These are phyloP conservation scores for Xiphophorus birchmanni DNA, from an alignment of 2,797 vertebrate genomes.

Conservation along the genomic window DNA sequence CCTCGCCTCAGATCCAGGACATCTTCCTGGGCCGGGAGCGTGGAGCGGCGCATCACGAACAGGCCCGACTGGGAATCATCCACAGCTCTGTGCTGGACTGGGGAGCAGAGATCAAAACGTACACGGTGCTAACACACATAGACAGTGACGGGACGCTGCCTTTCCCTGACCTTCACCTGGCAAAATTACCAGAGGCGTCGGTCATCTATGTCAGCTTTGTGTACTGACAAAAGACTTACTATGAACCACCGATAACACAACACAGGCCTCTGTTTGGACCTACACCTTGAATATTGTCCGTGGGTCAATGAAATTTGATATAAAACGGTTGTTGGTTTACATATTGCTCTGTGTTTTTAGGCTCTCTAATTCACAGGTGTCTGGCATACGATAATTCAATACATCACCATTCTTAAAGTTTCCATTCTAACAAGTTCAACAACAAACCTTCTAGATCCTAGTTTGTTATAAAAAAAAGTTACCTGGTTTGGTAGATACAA, in stretches of 20 bases:
- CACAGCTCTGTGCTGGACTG: slow-evolving; percentile 68
- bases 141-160: slow-evolving; percentile 64
- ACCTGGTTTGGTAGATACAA: background rate
- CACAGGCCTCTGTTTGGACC: background rate
- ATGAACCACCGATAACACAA: background rate
- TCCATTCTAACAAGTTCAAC: background rate
- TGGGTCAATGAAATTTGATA: background rate
- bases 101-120: slow-evolving; percentile 65
- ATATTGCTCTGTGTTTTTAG: background rate
- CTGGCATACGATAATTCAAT: background rate
- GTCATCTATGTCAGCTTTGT: slow-evolving; percentile 76
- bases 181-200: slow-evolving; percentile 62
- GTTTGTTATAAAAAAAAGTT: background rate
- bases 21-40: slow-evolving; percentile 68
- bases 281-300: background rate
- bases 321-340: background rate
- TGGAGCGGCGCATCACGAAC: slow-evolving; percentile 64
- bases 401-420: background rate
- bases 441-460: background rate
- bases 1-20: slow-evolving; percentile 63
- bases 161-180: slow-evolving; percentile 69
- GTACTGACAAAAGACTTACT: slow-evolving; percentile 45
- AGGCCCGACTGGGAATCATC: slow-evolving; percentile 72
- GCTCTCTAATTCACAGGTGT: background rate
- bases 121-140: slow-evolving; percentile 75